Conservation (phyloP, 2,797 vertebrate species). For the Epinephelus malabaricus region DNA sequence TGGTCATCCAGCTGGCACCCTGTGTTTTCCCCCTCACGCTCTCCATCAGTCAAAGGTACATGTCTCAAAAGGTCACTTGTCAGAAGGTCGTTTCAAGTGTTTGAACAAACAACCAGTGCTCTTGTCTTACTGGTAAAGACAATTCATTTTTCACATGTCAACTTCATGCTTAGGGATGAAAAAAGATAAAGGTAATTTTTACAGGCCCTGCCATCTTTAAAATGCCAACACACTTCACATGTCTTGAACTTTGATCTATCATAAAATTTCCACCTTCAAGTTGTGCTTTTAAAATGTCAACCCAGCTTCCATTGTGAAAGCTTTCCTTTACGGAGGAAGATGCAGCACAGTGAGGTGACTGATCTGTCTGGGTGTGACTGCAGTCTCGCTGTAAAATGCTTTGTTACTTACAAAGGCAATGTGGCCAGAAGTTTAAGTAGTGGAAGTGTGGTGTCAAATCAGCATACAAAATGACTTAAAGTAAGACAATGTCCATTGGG, state of each 20-base stretch:
- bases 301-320: neutral
- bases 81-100: neutral
- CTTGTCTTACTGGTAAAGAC: neutral
- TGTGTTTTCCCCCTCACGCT: neutral
- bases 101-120: neutral
- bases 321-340: neutral
- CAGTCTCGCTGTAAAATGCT: neutral
- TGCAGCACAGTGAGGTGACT: neutral
- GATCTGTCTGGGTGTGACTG: neutral
- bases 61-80: neutral
- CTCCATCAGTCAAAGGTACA: neutral
- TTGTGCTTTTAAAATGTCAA: constrained; percentile 7
- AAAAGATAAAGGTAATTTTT: neutral
- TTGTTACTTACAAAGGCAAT: neutral
- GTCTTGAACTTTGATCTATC: neutral
- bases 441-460: neutral
- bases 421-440: neutral
- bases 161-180: neutral
- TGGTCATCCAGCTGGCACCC: no score
- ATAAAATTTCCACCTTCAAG: neutral
- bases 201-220: neutral
- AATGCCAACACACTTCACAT: neutral
- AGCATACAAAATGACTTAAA: neutral
- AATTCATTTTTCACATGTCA: neutral
- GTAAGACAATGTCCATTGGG: neutral